Evolutionary conservation across 2,888 invertebrate genomes (phyloP).

Genomic region (Carpatolechia fugitivella): DNA sequence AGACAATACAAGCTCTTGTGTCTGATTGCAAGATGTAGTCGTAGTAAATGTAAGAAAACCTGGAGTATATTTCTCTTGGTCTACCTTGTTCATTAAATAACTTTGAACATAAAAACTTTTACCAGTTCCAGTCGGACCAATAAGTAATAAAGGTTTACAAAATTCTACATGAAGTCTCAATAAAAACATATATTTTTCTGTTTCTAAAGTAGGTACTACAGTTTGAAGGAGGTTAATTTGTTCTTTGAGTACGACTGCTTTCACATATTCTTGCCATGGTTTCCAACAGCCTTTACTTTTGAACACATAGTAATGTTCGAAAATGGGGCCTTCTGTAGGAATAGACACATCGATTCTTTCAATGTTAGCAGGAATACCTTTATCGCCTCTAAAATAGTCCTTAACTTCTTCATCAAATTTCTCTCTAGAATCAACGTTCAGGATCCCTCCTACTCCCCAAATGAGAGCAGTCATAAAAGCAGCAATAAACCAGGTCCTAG

Average conservation of each 20-base stretch:
- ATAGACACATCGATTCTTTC: constrained; percentile 86
- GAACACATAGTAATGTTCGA: constrained; percentile 90
- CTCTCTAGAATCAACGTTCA: constrained; percentile 85
- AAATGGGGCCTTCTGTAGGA: constrained; percentile 87
- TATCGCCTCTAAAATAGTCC: constrained; percentile 69
- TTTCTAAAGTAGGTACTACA: constrained; percentile 92
- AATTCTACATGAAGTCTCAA: constrained; percentile 87
- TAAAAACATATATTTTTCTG: constrained; percentile 87
- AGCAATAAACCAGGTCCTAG: constrained; percentile 87
- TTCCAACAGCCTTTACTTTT: constrained; percentile 93
- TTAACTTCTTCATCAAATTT: constrained; percentile 83
- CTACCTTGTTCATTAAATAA: constrained; percentile 82
- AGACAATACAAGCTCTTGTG: constrained; percentile 87
- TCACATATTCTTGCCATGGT: constrained; percentile 88
- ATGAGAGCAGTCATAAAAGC: constrained; percentile 85
- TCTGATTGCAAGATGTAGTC: constrained; percentile 89
- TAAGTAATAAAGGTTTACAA: constrained; percentile 83
- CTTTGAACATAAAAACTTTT: constrained; percentile 91
- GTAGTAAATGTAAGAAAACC: constrained; percentile 91
- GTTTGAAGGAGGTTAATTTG: constrained; percentile 84
- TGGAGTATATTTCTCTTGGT: constrained; percentile 84
- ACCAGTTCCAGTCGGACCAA: constrained; percentile 92
- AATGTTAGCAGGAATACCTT: constrained; percentile 63
- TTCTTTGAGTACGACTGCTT: constrained; percentile 72
- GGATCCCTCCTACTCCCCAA: constrained; percentile 92